phyloP scores from a whole-genome alignment of 2,888 invertebrate genomes.

The Andrena praecox region DNA sequence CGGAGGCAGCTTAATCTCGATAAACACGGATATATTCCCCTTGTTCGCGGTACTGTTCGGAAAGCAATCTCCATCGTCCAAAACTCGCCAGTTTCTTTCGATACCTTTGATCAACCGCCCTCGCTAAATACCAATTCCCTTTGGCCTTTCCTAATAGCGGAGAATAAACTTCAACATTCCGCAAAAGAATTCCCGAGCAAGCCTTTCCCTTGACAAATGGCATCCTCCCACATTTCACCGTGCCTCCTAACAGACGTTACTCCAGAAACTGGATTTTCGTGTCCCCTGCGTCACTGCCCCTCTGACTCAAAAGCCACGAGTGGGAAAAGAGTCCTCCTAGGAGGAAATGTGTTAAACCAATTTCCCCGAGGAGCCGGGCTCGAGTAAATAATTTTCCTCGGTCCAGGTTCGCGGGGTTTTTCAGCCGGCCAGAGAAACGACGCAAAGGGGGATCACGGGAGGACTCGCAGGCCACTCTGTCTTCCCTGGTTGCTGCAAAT shows the following conservation, averaged over 20 bases:
- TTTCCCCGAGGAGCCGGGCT: background rate
- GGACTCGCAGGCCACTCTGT: background rate
- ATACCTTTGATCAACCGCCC: background rate
- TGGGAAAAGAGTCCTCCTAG: background rate
- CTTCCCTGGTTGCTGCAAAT: constrained; percentile 24
- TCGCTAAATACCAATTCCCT: background rate
- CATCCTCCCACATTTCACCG: background rate
- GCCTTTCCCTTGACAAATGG: background rate
- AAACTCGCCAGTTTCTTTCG: background rate
- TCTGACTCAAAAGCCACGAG: background rate
- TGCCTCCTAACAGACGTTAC: background rate
- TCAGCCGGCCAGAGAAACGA: background rate
- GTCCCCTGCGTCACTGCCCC: background rate
- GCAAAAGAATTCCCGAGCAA: no score
- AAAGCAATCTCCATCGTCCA: constrained; percentile 17
- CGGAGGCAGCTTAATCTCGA: constrained; percentile 32
- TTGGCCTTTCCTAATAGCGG: no score
- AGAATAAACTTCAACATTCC: no score
- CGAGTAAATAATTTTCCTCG: constrained; percentile 21
- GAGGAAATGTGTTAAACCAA: background rate
- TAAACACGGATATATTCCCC: constrained; percentile 36
- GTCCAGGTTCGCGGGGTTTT: background rate
- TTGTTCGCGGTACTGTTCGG: constrained; percentile 4
- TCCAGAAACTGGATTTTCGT: background rate
- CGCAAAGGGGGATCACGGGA: background rate